Percentiles rank a stretch among this genome's conserved stretches.
Conservation (phyloP, 2,113 vertebrate genomes). For the Gavialis gangeticus region DNA sequence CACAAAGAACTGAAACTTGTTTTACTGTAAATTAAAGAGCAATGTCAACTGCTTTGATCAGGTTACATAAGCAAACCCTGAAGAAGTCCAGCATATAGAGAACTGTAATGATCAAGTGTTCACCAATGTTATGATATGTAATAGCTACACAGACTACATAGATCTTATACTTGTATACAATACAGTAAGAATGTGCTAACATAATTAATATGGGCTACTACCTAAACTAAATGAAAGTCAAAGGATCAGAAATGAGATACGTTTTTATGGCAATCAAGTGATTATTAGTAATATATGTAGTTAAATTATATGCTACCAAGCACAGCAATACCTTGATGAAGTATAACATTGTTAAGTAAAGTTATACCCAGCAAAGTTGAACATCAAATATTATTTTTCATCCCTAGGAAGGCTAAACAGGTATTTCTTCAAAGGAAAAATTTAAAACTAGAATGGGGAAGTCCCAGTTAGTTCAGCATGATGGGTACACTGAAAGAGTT, state of each 20-base stretch:
- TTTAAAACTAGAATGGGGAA: constrained; percentile 13
- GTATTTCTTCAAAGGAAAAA: neutral
- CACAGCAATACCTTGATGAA: neutral
- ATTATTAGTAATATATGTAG: neutral
- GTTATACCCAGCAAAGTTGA: neutral
- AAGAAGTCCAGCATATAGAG: neutral
- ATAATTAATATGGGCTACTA: neutral
- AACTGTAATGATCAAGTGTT: neutral
- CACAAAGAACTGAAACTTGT: neutral
- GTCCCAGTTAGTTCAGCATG: neutral
- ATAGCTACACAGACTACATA: neutral
- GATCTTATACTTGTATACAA: neutral
- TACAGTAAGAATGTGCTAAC: neutral
- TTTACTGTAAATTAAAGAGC: neutral
- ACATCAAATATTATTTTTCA: neutral
- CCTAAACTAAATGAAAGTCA: neutral
- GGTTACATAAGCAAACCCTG: neutral
- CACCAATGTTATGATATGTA: neutral
- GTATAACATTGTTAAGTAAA: neutral
- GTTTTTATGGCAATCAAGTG: neutral
- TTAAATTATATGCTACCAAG: neutral
- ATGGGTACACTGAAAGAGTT: neutral
- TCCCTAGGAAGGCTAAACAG: neutral
- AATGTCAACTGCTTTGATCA: neutral
- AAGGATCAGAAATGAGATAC: neutral